phyloP scores from a whole-genome alignment of 2,888 invertebrate species.

The Drosophila nr. perissopoda region DNA sequence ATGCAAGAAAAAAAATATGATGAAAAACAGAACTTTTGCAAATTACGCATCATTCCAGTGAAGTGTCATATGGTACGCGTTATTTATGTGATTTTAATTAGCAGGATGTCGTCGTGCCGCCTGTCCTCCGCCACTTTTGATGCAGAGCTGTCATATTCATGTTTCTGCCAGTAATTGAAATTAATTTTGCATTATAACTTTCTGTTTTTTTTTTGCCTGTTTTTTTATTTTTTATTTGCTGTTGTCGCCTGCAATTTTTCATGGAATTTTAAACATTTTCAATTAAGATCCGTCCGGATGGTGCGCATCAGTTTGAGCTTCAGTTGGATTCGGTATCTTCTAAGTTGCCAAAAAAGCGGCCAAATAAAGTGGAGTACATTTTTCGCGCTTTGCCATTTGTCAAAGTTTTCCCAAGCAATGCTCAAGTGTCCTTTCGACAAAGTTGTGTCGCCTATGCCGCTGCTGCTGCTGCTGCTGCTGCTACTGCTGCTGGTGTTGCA shows the following conservation, averaged over 20 bases:
- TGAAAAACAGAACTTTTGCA: constrained; percentile 41
- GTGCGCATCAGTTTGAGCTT: constrained; percentile 59
- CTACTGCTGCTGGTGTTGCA: constrained; percentile 17
- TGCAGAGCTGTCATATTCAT: constrained; percentile 79
- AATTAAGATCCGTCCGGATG: constrained; percentile 62
- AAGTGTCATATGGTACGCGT: constrained; percentile 70
- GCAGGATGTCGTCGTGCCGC: constrained; percentile 37
- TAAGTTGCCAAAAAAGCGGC: constrained; percentile 67
- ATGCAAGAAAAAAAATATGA: constrained; percentile 24
- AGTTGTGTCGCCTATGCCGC: constrained; percentile 37
- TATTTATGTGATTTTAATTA: constrained; percentile 80
- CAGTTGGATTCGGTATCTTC: constrained; percentile 51
- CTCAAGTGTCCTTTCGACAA: constrained; percentile 72
- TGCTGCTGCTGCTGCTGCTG: constrained; percentile 7
- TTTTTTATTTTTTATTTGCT: constrained; percentile 3
- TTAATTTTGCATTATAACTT: constrained; percentile 73
- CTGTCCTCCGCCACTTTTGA: constrained; percentile 56
- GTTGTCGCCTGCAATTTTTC: constrained; percentile 58
- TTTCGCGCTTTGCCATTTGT: constrained; percentile 81
- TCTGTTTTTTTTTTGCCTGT: constrained; percentile 3
- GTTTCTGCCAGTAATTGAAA: constrained; percentile 77
- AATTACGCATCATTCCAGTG: constrained; percentile 49
- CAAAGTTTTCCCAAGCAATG: constrained; percentile 64
- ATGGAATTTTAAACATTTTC: constrained; percentile 80
- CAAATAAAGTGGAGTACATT: constrained; percentile 72